Percentiles rank a stretch among this genome's conserved stretches.
phyloP scores from a whole-genome alignment of 2,888 invertebrate species.

The Dysmachus trigonus region DNA sequence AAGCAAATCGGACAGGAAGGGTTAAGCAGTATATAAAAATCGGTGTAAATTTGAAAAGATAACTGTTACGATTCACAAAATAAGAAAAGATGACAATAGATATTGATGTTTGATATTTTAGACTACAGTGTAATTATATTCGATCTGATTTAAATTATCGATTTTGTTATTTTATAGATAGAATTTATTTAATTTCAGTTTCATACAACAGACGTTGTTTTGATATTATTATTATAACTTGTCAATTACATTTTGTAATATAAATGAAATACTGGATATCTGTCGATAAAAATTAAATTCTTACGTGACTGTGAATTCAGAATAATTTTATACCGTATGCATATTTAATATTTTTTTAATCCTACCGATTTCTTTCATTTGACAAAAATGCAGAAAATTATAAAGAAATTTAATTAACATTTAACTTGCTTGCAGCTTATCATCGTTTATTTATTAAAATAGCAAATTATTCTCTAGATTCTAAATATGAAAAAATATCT shows the following conservation, averaged over 20 bases:
- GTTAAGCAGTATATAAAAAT: background rate
- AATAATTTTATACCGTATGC: background rate
- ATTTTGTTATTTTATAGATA: background rate
- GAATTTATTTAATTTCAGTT: background rate
- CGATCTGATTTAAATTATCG: background rate
- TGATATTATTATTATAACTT: constrained; percentile 19
- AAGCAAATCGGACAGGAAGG: background rate
- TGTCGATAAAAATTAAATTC: background rate
- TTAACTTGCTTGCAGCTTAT: background rate
- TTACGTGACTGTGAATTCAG: background rate
- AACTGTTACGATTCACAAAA: background rate
- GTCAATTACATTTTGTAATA: constrained; percentile 27
- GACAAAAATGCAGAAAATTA: no score
- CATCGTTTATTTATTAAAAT: background rate
- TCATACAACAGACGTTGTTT: background rate
- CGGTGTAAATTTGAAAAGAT: background rate
- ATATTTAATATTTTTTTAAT: no score
- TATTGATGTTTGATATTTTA: constrained; percentile 27
- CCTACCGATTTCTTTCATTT: no score
- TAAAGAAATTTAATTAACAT: no score
- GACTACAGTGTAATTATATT: background rate
- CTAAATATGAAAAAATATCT: background rate
- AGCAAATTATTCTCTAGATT: background rate
- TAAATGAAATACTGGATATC: background rate
- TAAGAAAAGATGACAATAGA: constrained; percentile 33